These are phyloP conservation scores for Mythimna albipuncta DNA, from an alignment of 2,888 invertebrate genomes.

Conservation along the genomic window DNA sequence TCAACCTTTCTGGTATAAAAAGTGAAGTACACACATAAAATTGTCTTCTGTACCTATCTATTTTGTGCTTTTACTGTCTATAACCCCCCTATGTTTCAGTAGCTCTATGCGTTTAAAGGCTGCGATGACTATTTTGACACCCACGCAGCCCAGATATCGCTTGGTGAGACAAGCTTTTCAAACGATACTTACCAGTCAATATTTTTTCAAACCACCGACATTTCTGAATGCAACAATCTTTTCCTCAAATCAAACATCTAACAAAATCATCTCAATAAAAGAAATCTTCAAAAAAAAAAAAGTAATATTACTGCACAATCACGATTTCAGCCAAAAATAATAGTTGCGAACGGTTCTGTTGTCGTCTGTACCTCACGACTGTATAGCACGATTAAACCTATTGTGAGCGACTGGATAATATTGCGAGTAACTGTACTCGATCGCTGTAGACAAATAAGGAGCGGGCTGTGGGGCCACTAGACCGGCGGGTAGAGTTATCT, in stretches of 20 bases:
- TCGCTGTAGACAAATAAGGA: constrained; percentile 88
- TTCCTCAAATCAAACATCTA: constrained; percentile 35
- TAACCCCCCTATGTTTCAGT: too few species aligned
- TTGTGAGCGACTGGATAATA: constrained; percentile 82
- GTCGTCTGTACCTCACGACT: constrained; percentile 82
- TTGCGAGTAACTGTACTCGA: constrained; percentile 87
- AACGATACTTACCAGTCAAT: too few species aligned
- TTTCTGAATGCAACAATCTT: constrained; percentile 15
- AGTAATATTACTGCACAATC: constrained; percentile 45
- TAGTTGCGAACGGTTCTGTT: constrained; percentile 61
- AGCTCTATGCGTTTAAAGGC: too few species aligned
- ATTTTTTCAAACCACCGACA: too few species aligned
- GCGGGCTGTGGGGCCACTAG: constrained; percentile 63
- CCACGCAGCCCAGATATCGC: too few species aligned
- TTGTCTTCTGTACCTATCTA: too few species aligned
- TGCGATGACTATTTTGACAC: too few species aligned
- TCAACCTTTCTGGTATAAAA: too few species aligned
- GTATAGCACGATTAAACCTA: constrained; percentile 86
- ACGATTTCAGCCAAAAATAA: constrained; percentile 64
- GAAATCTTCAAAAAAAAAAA: constrained; percentile 22
- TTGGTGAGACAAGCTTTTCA: too few species aligned
- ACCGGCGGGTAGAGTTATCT: constrained; percentile 1
- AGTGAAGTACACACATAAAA: too few species aligned
- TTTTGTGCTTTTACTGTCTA: too few species aligned
- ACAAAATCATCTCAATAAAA: constrained; percentile 20